Conservation (phyloP, 1,140 invertebrate species). For the Dendrolimus kikuchii region DNA sequence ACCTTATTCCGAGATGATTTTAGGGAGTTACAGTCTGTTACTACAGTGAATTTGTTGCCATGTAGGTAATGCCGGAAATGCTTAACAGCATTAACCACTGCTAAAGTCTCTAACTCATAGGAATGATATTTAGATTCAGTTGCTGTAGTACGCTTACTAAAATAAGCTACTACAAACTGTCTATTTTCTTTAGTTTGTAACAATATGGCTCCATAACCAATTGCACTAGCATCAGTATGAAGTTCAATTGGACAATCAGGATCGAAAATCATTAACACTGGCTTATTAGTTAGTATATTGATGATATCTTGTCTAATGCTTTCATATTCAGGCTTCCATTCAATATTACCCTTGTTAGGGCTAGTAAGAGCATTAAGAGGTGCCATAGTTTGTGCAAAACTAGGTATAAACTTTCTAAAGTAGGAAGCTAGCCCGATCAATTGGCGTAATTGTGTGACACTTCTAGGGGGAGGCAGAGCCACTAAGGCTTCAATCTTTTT, state of each 20-base stretch:
- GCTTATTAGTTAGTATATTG: constrained; percentile 13
- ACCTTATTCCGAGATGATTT: constrained; percentile 16
- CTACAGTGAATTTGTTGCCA: constrained; percentile 29
- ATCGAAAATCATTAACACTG: constrained; percentile 18
- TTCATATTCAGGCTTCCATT: constrained; percentile 17
- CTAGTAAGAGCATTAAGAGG: constrained; percentile 19
- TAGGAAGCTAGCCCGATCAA: constrained; percentile 25
- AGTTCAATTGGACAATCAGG: constrained; percentile 11
- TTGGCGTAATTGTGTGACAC: constrained; percentile 22
- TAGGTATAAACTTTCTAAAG: constrained; percentile 11
- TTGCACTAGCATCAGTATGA: constrained; percentile 22
- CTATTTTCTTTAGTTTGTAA: constrained; percentile 13
- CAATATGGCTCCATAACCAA: constrained; percentile 18
- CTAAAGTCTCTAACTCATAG: constrained; percentile 41
- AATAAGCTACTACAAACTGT: constrained; percentile 29
- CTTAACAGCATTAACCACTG: constrained; percentile 30
- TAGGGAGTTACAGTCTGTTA: constrained; percentile 27
- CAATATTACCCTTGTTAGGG: constrained; percentile 5
- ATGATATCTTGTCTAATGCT: constrained; percentile 13
- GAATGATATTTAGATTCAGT: constrained; percentile 34
- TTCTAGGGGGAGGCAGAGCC: constrained; percentile 22
- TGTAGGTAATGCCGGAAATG: constrained; percentile 45
- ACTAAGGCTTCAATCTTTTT: constrained; percentile 19
- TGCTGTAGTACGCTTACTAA: constrained; percentile 26
- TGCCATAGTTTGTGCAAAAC: constrained; percentile 22